phyloP scores from a whole-genome alignment of 2,797 vertebrate species.

The Protonibea diacanthus region DNA sequence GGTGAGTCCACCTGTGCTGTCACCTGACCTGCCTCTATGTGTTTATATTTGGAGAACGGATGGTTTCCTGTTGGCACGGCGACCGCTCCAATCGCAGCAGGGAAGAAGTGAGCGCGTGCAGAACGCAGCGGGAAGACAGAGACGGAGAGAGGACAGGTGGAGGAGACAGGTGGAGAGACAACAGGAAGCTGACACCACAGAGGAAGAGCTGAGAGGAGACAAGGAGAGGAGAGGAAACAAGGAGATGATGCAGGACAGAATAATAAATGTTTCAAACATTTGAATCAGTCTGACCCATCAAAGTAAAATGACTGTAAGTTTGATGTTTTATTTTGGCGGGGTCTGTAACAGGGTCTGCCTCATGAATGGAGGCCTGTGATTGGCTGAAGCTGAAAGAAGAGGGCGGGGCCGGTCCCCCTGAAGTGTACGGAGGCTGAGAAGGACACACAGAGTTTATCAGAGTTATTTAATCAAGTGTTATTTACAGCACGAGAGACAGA shows the following conservation, averaged over 20 bases:
- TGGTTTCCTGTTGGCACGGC: slow-evolving; percentile 13
- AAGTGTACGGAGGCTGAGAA: no score
- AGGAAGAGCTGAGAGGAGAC: background rate
- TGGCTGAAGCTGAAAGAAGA: no score
- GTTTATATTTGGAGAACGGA: slow-evolving; percentile 43
- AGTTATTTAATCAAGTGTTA: no score
- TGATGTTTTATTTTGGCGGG: no score
- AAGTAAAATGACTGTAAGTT: background rate
- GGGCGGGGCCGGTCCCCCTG: no score
- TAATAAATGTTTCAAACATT: no score
- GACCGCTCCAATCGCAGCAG: background rate
- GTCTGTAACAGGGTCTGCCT: no score
- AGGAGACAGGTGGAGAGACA: slow-evolving; percentile 48
- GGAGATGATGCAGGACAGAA: background rate
- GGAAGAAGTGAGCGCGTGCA: background rate
- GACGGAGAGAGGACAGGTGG: slow-evolving; percentile 30
- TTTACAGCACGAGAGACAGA: no score
- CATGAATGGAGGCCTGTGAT: no score
- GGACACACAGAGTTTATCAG: no score
- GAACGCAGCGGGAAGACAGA: background rate
- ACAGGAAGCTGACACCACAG: slow-evolving; percentile 27
- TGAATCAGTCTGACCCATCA: background rate
- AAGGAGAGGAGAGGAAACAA: no score
- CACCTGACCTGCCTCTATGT: background rate
- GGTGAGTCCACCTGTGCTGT: background rate